Conservation (phyloP, 2,113 vertebrate genomes). For the Oryzias javanicus region DNA sequence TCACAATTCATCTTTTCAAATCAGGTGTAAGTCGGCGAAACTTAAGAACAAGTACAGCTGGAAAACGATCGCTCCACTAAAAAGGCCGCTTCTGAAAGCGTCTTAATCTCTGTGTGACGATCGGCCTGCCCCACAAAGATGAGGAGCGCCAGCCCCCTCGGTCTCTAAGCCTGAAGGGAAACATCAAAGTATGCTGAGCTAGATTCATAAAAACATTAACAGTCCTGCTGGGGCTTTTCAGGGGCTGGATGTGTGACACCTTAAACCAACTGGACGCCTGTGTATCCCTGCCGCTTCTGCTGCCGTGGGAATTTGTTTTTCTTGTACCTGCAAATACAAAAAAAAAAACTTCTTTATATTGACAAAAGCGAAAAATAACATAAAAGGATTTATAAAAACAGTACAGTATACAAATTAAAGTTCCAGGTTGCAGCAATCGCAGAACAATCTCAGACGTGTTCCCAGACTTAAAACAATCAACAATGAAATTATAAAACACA, state of each 20-base stretch:
- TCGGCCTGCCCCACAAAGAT: slow-evolving; percentile 8
- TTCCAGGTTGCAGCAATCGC: too few species aligned
- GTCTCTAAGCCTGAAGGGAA: neutral
- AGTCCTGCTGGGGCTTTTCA: slow-evolving; percentile 8
- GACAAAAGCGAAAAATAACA: neutral
- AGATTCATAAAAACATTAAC: neutral
- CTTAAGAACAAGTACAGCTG: slow-evolving; percentile 19
- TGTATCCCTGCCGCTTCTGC: slow-evolving; percentile 41
- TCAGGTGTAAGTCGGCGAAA: slow-evolving; percentile 24
- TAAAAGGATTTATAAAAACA: too few species aligned
- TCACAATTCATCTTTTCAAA: slow-evolving; percentile 29
- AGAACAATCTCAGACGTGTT: too few species aligned
- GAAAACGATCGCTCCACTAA: slow-evolving; percentile 5
- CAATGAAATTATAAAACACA: too few species aligned
- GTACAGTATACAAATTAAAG: too few species aligned
- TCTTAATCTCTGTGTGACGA: slow-evolving; percentile 24
- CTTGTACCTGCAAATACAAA: slow-evolving; percentile 49
- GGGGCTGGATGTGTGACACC: neutral
- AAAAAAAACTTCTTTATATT: neutral
- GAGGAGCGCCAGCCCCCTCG: neutral
- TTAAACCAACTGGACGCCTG: slow-evolving; percentile 38
- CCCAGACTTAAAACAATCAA: too few species aligned
- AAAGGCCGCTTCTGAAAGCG: slow-evolving; percentile 9
- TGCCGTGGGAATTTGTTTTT: slow-evolving; percentile 39
- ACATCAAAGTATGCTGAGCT: neutral